Evolutionary conservation across 2,113 vertebrate species (phyloP), one percentile per base, ranked within the genome.

Genomic region (Aphyosemion australe): DNA sequence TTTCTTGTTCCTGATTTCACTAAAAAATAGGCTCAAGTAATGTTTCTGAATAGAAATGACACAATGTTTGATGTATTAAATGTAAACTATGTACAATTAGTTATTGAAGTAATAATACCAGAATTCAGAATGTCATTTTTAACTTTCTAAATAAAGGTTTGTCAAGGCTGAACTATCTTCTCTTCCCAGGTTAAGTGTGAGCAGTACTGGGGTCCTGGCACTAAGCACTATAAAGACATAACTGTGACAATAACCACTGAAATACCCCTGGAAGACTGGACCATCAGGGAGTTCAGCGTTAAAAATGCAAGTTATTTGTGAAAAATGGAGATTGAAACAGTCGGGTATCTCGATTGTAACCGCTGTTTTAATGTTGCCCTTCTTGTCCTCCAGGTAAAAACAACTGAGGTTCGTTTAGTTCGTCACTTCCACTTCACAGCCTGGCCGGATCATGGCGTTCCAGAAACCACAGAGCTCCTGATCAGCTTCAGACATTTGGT

Each of bases 391-490:
- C 78, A 98, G 97, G 74, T 89, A 8, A 91, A 91, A 84, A 95
- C 92, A 4, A 80, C 91, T 0, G 95, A 97, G 81, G 94, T 90
- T 39, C 95, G 95, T 45, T 74, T 84, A 0, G 84, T 99, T 53
- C 92, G 95, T 8, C 97, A 99, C n/a, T 99, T 99, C 89, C 97
- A 99, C 79, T 99, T 97, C 84, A 98, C 95, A 7, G 95, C 96
- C 51, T 99, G 97, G 97, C 97, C 97, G 0, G 97, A 99, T 84
- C 96, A 98, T 0, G 96, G 96, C 0, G 97, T 99, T 19, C 97
- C 97, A 0, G 91, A 95, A 77, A 95, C 94, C 85, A 97, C 97
- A 0, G 95, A 96, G 64, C 92, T 97, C 39, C 95, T 99, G 48
- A 95, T 98, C 84, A 94, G 93, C 84, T 99, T 99, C 19, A 93